Evolutionary conservation across 2,888 invertebrate genomes (phyloP), one percentile per base, ranked within the genome.

Genomic region (Eupithecia inturbata): DNA sequence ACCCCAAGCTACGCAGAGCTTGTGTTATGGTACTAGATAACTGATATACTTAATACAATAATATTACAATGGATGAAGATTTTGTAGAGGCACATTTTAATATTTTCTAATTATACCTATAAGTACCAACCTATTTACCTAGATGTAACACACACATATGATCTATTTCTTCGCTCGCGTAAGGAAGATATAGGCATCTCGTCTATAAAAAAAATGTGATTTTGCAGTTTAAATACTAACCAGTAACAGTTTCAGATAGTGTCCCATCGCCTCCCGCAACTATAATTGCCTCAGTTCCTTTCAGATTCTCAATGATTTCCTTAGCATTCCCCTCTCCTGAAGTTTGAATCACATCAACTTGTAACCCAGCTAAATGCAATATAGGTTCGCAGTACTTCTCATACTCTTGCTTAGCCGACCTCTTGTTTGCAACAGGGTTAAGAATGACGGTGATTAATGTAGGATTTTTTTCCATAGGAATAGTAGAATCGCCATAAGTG

Each of bases 231-330:
- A 12, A 12, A 12, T 26, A 57, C 57, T 57, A 57, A 94, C 95
- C 96, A 71, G 97, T 97, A 45, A 97, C 93, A 75, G 98, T 97
- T 94, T 99, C 99, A 0, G 97, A 97, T 1, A 99, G 88, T 0
- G 99, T 98, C 1, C 99, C 99, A 95, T 99, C 98, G 3, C 99
- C 99, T 4, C 99, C 99, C 68, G 98, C 99, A 0, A 99, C 96
- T 69, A 99, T 95, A 73, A 99, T 96, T 53, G 97, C 97, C 92
- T 98, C 98, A 0, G 97, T 97, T 10, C 96, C 96, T 57, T 95
- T 95, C 80, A 99, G 93, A 74, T 96, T 96, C 82, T 97, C 96
- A 76, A 98, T 96, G 79, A 98, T 95, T 76, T 96, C 96, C 84
- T 97, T 97, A 0, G 98, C 98, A 91, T 98, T 97, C 0, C 98